Percentiles rank a stretch among this genome's conserved stretches.
phyloP scores from a whole-genome alignment of 2,888 invertebrate species.

The Drosophila dives region DNA sequence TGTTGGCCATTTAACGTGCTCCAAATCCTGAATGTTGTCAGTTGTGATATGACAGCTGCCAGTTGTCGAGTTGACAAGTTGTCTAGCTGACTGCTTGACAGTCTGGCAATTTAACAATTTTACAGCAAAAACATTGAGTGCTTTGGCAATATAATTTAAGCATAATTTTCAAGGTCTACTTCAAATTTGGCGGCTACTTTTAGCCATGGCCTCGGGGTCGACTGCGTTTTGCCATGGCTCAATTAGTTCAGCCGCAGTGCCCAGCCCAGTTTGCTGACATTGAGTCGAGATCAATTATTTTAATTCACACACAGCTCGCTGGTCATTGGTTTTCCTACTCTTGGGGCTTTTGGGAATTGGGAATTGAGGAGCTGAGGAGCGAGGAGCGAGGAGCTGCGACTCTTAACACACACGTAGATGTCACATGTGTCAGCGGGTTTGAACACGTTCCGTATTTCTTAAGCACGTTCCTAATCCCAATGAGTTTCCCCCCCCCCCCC shows the following conservation, averaged over 20 bases:
- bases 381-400: too few relatives aligned
- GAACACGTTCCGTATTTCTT: neutral
- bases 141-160: constrained; percentile 23
- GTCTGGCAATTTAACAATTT: constrained; percentile 30
- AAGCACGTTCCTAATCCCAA: neutral
- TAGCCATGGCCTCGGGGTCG: constrained; percentile 9
- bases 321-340: neutral
- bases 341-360: constrained; percentile 3
- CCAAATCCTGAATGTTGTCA: constrained; percentile 4
- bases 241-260: constrained; percentile 30
- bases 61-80: constrained; percentile 16
- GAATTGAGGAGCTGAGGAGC: constrained; percentile 15
- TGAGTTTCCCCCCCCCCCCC: too few relatives aligned
- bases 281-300: constrained; percentile 24
- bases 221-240: constrained; percentile 4
- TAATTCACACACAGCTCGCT: constrained; percentile 17
- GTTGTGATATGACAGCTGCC: constrained; percentile 11
- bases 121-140: constrained; percentile 23
- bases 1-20: neutral
- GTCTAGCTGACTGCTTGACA: constrained; percentile 40
- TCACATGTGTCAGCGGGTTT: constrained; percentile 23
- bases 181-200: constrained; percentile 15
- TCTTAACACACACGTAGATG: constrained; percentile 14
- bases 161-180: constrained; percentile 23
- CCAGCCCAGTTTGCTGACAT: constrained; percentile 3